Base-by-base conservation (phyloP, 2,797 vertebrate species). In the Silurus aristotelis region DNA sequence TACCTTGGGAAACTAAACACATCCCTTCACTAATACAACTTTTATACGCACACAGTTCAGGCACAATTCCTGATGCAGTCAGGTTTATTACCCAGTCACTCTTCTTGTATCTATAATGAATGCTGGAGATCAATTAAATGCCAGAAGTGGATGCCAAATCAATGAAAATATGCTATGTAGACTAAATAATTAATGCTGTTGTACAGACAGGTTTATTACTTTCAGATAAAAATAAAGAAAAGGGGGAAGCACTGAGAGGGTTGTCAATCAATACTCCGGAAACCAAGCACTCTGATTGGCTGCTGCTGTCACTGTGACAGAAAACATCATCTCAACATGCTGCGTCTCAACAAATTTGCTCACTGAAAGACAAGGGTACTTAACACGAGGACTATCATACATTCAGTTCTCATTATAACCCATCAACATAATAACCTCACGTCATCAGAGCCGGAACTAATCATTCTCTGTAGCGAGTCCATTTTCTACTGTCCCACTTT, bases 1-100 rank as follows among this genome's bases (percentile, higher is more conserved):
- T 83, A 89, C 60, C 89, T 80, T 86, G 80, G 80, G 80, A 85
- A 84, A 68, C 63, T 71, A 58, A 76, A 72, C 81, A 84, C 84
- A 64, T 19, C n/a, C 1, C 25, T n/a, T 61, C 82, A 87, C 67
- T 31, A n/a, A 56, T 80, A 80, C 79, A 66, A 77, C 82, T 73
- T 82, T 60, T 7, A 67, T 67, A 68, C 13, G 19, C 48, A 81
- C 63, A 68, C 7, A 63, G 52, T 83, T 73, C 73, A 64, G 63
- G 13, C 58, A 72, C 25, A 71, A 58, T 48, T 48, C 43, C 27
- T 19, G 60, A 66, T 64, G 64, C 12, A 20, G 38, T 79, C 77
- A 63, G 2, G 12, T 12, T 46, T 52, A 48, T 80, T 46, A 63
- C 19, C 56, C 66, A 20, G 6, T 46, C 25, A 52, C 58, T 64